Conservation (phyloP, 1,140 invertebrate species). For the Stegodyphus mimosarum region DNA sequence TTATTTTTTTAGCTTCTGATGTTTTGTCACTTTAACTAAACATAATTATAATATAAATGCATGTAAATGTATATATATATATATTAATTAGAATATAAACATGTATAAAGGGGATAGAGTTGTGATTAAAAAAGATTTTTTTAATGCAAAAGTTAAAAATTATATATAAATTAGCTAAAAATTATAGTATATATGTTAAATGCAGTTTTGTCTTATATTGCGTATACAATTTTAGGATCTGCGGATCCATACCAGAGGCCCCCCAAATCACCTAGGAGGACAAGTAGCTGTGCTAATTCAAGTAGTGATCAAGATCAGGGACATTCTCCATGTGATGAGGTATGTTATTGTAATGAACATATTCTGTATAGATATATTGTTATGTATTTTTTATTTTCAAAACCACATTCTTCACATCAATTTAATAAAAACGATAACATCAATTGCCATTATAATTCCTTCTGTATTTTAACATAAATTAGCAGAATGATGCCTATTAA, state of each 20-base stretch:
- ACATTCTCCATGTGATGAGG: constrained; percentile 91
- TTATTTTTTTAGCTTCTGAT: no score
- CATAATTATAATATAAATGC: neutral
- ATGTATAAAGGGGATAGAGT: no score
- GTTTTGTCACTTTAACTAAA: no score
- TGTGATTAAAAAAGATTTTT: neutral
- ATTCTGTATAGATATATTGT: neutral
- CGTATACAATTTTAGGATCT: constrained; percentile 67
- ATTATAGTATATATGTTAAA: neutral
- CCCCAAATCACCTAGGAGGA: constrained; percentile 82
- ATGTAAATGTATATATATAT: no score
- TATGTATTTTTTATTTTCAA: no score
- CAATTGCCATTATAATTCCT: no score
- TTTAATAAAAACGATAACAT: no score
- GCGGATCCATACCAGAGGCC: constrained; percentile 89
- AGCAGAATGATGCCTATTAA: no score
- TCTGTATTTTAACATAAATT: no score
- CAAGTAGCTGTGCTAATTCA: constrained; percentile 62
- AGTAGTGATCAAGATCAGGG: constrained; percentile 74
- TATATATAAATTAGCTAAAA: neutral
- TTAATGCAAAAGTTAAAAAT: neutral
- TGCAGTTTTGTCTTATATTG: neutral
- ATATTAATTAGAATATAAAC: no score
- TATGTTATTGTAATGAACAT: constrained; percentile 67
- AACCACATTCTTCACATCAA: no score